Conservation (phyloP, 1,140 invertebrate genomes). For the Mycetomoellerius zeteki region DNA sequence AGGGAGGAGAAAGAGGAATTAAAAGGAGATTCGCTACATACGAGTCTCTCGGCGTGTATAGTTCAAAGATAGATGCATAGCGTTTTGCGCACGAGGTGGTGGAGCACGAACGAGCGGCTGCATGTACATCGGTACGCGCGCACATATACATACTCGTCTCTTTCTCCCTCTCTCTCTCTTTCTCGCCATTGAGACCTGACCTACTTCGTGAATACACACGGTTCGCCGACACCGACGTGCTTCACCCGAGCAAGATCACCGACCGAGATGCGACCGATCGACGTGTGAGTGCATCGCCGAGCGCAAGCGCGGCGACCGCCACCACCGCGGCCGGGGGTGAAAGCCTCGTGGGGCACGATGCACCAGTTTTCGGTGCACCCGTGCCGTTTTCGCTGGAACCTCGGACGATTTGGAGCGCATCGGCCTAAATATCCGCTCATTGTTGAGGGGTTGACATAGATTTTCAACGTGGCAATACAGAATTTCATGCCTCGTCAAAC, state of each 20-base stretch:
- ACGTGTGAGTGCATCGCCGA: constrained; percentile 29
- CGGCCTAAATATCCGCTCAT: constrained; percentile 63
- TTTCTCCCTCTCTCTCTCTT: not conserved
- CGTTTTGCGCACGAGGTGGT: constrained; percentile 13
- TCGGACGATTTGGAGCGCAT: constrained; percentile 67
- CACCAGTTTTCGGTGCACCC: constrained; percentile 65
- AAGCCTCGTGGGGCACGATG: constrained; percentile 33
- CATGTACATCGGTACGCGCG: constrained; percentile 56
- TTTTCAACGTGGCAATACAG: constrained; percentile 22
- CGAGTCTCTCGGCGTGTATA: constrained; percentile 65
- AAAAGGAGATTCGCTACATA: constrained; percentile 18
- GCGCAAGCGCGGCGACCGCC: constrained; percentile 42
- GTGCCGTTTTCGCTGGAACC: constrained; percentile 45
- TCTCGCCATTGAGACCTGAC: constrained; percentile 80
- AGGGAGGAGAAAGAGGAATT: not conserved
- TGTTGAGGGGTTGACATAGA: constrained; percentile 24
- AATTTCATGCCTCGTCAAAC: constrained; percentile 3
- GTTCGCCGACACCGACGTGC: constrained; percentile 71
- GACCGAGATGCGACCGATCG: constrained; percentile 63
- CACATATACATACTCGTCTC: constrained; percentile 50
- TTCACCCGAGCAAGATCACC: constrained; percentile 73
- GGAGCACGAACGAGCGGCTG: constrained; percentile 34
- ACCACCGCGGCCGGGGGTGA: not conserved
- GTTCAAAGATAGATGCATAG: constrained; percentile 76
- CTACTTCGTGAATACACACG: constrained; percentile 76